A percentile compares a stretch with the other conserved stretches of the same genome.
These are phyloP conservation scores for Lepidotrigona ventralis DNA, from an alignment of 1,140 invertebrate genomes.

Conservation along the genomic window DNA sequence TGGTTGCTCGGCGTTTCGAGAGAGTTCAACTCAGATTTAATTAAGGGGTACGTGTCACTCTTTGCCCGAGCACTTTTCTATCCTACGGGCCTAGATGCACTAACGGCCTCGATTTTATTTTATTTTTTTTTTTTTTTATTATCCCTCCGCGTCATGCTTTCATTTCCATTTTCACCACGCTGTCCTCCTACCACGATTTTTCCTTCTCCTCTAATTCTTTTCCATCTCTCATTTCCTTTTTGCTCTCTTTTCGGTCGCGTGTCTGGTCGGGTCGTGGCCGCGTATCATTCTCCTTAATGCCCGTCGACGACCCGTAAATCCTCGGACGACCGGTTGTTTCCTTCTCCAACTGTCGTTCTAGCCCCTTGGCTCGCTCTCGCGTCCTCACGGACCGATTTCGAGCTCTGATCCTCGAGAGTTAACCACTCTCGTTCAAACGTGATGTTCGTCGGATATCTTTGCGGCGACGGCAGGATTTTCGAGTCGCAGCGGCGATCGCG, in stretches of 20 bases:
- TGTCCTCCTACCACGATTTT: not conserved
- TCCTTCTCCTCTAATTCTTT: no score
- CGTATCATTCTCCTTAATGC: constrained; percentile 62
- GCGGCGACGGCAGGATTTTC: not conserved
- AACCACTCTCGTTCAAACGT: constrained; percentile 56
- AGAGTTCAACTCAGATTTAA: constrained; percentile 58
- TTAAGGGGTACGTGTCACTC: constrained; percentile 62
- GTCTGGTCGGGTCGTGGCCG: constrained; percentile 49
- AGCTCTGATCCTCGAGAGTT: constrained; percentile 49
- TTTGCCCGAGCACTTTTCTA: not conserved
- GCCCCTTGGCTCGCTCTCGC: constrained; percentile 7
- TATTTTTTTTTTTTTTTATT: not conserved
- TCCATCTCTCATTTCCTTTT: not conserved
- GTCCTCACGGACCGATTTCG: constrained; percentile 20
- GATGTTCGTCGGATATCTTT: constrained; percentile 59
- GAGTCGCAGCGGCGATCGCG: not conserved
- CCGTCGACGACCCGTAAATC: constrained; percentile 63
- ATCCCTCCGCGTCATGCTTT: constrained; percentile 10
- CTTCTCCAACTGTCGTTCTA: not conserved
- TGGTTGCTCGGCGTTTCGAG: not conserved
- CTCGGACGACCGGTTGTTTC: constrained; percentile 17
- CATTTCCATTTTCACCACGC: not conserved
- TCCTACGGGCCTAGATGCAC: no score
- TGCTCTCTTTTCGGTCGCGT: constrained; percentile 36
- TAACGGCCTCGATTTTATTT: constrained; percentile 2